These are phyloP conservation scores for Elegia similella DNA, from an alignment of 2,888 invertebrate species.

Conservation along the genomic window DNA sequence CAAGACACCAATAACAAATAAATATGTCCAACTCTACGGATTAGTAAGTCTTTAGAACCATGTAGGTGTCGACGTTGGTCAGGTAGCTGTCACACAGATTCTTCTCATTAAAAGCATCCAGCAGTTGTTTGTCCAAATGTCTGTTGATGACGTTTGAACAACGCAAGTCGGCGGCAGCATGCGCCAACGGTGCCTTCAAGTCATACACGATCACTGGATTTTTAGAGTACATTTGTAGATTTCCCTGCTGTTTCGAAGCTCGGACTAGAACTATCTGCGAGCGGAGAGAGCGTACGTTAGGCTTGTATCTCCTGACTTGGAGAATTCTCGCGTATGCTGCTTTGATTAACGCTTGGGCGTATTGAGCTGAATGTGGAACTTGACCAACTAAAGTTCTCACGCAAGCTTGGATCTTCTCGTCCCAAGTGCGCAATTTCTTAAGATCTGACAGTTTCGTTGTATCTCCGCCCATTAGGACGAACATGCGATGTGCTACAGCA, in stretches of 20 bases:
- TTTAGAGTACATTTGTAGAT: slow-evolving; percentile 33
- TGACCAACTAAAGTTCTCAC: slow-evolving; percentile 43
- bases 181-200: slow-evolving; percentile 37
- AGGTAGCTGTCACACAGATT: slow-evolving; percentile 52
- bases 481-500: slow-evolving; percentile 49
- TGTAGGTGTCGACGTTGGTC: slow-evolving; percentile 36
- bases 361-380: slow-evolving; percentile 53
- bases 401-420: slow-evolving; percentile 37
- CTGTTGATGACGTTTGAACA: slow-evolving; percentile 47
- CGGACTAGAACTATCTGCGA: slow-evolving; percentile 42
- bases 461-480: slow-evolving; percentile 37
- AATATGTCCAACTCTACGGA: too few relatives aligned
- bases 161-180: slow-evolving; percentile 38
- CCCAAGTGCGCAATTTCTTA: slow-evolving; percentile 30
- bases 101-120: slow-evolving; percentile 38
- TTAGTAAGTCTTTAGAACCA: slow-evolving; percentile 18
- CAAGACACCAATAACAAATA: too few relatives aligned
- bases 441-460: slow-evolving; percentile 16
- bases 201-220: slow-evolving; percentile 35
- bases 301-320: slow-evolving; percentile 29
- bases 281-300: slow-evolving; percentile 29
- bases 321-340: slow-evolving; percentile 38
- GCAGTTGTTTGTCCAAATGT: slow-evolving; percentile 37
- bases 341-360: slow-evolving; percentile 43
- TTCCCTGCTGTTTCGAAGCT: slow-evolving; percentile 17